A percentile compares a stretch with the other conserved stretches of the same genome.
Evolutionary conservation across 2,113 vertebrate genomes (phyloP).

Genomic region (Antechinus flavipes): DNA sequence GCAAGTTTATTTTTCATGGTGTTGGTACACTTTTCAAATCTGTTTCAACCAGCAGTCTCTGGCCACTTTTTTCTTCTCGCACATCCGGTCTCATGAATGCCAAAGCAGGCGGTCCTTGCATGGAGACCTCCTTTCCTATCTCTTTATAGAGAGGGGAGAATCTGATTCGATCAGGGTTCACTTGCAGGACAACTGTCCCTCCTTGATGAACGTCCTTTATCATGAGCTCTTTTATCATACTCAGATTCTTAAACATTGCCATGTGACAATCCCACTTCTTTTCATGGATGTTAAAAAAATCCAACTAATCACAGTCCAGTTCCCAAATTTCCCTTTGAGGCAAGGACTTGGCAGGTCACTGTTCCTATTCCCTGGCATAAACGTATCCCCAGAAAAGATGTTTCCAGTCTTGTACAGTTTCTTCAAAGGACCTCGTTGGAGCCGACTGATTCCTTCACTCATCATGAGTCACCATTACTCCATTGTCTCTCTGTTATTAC

Average conservation of each 20-base stretch:
- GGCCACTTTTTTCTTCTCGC: constrained; percentile 36
- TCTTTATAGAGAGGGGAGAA: constrained; percentile 59
- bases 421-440: constrained; percentile 29
- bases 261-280: constrained; percentile 16
- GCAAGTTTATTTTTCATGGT: constrained; percentile 46
- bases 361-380: not conserved
- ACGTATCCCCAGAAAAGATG: constrained; percentile 1
- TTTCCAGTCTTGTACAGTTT: constrained; percentile 16
- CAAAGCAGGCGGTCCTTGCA: constrained; percentile 26
- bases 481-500: constrained; percentile 45
- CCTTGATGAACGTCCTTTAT: constrained; percentile 6
- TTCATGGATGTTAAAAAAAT: constrained; percentile 41
- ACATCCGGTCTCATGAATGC: not conserved
- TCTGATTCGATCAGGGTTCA: constrained; percentile 58
- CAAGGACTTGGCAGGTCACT: not conserved
- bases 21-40: constrained; percentile 48
- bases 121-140: constrained; percentile 10
- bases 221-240: constrained; percentile 2
- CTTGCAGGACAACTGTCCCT: constrained; percentile 28
- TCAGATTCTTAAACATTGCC: constrained; percentile 37
- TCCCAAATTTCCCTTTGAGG: constrained; percentile 47
- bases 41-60: not conserved
- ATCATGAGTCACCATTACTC: constrained; percentile 56
- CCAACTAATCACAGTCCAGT: not conserved
- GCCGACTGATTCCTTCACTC: not conserved